Conservation (phyloP, 35 echinoderm and acorn worm species). For the Diadema setosum region DNA sequence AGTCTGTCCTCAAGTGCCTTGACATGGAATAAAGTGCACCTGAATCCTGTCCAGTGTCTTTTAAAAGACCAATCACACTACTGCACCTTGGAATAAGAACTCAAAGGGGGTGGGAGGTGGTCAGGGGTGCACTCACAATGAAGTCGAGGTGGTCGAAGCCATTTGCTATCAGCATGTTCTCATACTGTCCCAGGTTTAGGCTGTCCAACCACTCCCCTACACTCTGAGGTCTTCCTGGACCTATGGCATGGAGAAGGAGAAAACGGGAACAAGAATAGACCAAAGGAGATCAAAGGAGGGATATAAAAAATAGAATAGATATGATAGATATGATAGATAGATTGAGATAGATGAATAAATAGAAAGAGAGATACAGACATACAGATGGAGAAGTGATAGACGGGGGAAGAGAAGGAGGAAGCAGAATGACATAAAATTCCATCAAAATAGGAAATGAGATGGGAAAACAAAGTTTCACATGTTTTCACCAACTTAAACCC, state of each 20-base stretch:
- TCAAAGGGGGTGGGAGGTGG: too few relatives aligned
- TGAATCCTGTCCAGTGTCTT: too few relatives aligned
- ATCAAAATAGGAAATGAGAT: too few relatives aligned
- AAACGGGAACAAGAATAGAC: neutral
- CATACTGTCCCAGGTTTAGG: conserved; percentile 83
- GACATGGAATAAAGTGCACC: too few relatives aligned
- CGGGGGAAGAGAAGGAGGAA: too few relatives aligned
- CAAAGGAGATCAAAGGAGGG: neutral
- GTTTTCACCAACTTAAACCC: too few relatives aligned
- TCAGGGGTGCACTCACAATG: conserved; percentile 80
- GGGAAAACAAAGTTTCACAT: too few relatives aligned
- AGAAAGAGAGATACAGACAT: neutral
- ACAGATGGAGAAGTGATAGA: too few relatives aligned
- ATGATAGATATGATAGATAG: neutral
- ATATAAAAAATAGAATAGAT: neutral
- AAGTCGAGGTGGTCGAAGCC: conserved; percentile 98
- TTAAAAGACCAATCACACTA: too few relatives aligned
- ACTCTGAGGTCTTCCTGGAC: conserved; percentile 66
- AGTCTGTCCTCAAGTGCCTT: too few relatives aligned
- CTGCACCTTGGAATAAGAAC: too few relatives aligned
- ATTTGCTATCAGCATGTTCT: conserved; percentile 88
- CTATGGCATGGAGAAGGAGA: neutral
- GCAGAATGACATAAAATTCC: too few relatives aligned
- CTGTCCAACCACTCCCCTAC: conserved; percentile 85
- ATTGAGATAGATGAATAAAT: neutral